These are phyloP conservation scores for Anoncus sp. DNA, from an alignment of 2,888 invertebrate genomes.

Conservation along the genomic window DNA sequence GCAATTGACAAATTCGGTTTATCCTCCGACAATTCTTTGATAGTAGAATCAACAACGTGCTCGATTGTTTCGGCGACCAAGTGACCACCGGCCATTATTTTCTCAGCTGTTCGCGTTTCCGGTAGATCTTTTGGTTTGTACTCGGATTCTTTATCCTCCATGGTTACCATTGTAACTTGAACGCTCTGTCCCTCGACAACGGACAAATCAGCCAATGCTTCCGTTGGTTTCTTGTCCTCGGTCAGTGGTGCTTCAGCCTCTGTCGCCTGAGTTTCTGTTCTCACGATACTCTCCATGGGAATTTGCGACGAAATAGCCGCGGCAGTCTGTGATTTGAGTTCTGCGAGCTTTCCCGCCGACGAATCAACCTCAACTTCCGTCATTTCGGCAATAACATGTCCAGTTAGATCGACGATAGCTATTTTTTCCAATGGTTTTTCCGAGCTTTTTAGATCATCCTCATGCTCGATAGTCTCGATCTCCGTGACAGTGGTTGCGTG, in stretches of 20 bases:
- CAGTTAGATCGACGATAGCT: conserved; percentile 83
- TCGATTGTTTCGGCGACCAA: conserved; percentile 77
- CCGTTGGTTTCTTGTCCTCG: conserved; percentile 80
- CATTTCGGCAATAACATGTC: conserved; percentile 84
- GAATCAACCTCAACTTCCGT: conserved; percentile 84
- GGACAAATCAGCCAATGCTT: conserved; percentile 73
- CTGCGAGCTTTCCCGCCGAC: conserved; percentile 79
- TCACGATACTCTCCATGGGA: conserved; percentile 84
- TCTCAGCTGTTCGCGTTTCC: conserved; percentile 73
- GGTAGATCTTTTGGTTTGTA: conserved; percentile 82
- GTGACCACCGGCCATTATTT: conserved; percentile 72
- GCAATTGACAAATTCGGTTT: conserved; percentile 74
- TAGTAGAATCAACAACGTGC: conserved; percentile 80
- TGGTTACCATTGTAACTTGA: conserved; percentile 76
- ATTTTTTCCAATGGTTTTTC: conserved; percentile 81
- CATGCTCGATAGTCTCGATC: conserved; percentile 85
- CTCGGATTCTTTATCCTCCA: conserved; percentile 84
- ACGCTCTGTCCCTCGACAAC: conserved; percentile 78
- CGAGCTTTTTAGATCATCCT: conserved; percentile 82
- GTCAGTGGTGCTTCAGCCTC: conserved; percentile 85
- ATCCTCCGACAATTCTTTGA: conserved; percentile 76
- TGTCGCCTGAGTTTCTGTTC: conserved; percentile 84
- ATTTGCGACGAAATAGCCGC: conserved; percentile 85
- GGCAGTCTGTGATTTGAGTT: conserved; percentile 74
- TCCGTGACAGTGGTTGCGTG: conserved; percentile 85